phyloP scores from a whole-genome alignment of 2,797 vertebrate species.

The Enteromius radiatus region DNA sequence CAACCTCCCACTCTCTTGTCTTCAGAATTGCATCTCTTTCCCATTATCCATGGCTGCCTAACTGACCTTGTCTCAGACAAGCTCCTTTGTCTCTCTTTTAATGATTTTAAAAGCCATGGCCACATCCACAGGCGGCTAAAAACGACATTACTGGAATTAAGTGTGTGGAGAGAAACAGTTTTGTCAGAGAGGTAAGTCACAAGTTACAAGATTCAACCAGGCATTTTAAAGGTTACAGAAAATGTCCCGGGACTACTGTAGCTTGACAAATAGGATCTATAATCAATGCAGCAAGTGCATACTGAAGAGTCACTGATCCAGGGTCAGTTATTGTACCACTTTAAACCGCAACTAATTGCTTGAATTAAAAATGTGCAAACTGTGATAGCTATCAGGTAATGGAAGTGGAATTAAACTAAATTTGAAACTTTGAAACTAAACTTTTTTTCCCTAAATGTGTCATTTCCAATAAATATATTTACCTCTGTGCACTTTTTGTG shows the following conservation, averaged over 20 bases:
- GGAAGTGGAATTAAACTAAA: not conserved
- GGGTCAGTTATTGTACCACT: conserved; percentile 32
- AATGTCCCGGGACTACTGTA: not conserved
- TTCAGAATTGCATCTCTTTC: conserved; percentile 22
- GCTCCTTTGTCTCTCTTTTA: conserved; percentile 28
- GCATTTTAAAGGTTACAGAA: conserved; percentile 36
- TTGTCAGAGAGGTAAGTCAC: not conserved
- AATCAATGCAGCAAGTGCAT: conserved; percentile 40
- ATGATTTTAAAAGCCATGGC: conserved; percentile 41
- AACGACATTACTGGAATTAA: conserved; percentile 34
- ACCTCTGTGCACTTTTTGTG: too few relatives aligned
- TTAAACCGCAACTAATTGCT: conserved; percentile 12
- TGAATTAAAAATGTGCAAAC: conserved; percentile 16
- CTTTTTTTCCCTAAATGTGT: not conserved
- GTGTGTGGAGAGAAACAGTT: conserved; percentile 15
- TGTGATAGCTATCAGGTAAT: not conserved
- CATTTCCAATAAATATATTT: too few relatives aligned
- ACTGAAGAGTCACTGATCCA: conserved; percentile 2
- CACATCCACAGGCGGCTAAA: conserved; percentile 16
- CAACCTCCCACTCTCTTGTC: conserved; percentile 5
- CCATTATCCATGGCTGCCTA: conserved; percentile 1
- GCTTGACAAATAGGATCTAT: conserved; percentile 38
- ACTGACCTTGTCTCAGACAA: conserved; percentile 26
- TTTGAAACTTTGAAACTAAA: not conserved
- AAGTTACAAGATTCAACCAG: not conserved